Base-by-base conservation (phyloP, 2,797 vertebrate species). In the Poecile montanus region DNA sequence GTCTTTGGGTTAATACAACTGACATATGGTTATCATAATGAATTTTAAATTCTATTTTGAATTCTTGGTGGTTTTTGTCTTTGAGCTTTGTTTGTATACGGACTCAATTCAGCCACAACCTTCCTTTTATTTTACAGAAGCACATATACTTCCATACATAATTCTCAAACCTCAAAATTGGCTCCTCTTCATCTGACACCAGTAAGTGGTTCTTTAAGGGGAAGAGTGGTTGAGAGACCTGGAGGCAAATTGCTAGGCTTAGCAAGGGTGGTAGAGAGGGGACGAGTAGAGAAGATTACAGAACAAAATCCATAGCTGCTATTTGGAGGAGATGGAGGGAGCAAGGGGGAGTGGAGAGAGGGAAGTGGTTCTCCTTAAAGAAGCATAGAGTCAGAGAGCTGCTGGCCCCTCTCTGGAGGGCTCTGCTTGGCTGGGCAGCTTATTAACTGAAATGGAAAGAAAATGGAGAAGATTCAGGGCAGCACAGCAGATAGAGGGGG, bases 371-470 rank as follows among this genome's bases (percentile, higher is more conserved):
- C 74, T 78, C 48, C 53, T 81, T 82, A 89, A 70, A 90, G 83
- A 78, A 78, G 47, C 36, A 44, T 13, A 34, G 30, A 65, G 32
- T 34, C 12, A 22, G 60, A 21, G 62, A 87, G 66, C 57, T 86
- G 32, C 88, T 60, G n/a, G 67, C 91, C 93, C 89, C 85, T 62
- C 61, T 83, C 54, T 3, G 13, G 38, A 89, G 85, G 89, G 93
- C 88, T 96, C 63, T 91, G 91, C 94, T 94, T 94, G 94, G 80
- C 89, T 94, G 93, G 80, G 47, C 73, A 94, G 51, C 30, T 95
- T 87, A 95, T 95, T 96, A 91, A 58, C 68, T 68, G 87, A 95
- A 94, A 94, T 73, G 13, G 42, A 93, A 76, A 91, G 61, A 96
- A 95, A 96, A 87, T 67, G 42, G 89, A 91, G 89, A 81, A 73